Conservation (phyloP, 2,888 invertebrate species). For the Psylliodes chrysocephalus region DNA sequence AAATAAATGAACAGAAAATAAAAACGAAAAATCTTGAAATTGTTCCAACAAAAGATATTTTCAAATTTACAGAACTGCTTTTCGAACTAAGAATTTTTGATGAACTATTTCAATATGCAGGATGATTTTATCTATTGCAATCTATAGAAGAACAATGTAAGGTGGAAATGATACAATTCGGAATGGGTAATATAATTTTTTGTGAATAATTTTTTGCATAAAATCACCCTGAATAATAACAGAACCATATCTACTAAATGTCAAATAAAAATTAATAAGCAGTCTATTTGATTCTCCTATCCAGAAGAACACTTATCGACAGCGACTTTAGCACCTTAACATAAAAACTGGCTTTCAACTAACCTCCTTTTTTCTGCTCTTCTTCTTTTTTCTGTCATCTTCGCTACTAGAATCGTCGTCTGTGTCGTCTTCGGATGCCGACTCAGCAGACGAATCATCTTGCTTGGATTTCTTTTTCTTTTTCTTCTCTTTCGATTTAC, state of each 20-base stretch:
- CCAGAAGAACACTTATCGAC: neutral
- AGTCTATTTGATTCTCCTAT: slow-evolving; percentile 8
- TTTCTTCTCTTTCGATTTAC: slow-evolving; percentile 63
- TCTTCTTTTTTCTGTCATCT: slow-evolving; percentile 65
- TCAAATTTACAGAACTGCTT: neutral
- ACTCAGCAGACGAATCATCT: slow-evolving; percentile 52
- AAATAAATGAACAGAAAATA: slow-evolving; percentile 18
- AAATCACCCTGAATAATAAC: slow-evolving; percentile 29
- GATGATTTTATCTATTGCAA: no score
- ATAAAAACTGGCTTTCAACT: slow-evolving; percentile 39
- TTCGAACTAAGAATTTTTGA: neutral
- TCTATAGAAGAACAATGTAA: no score
- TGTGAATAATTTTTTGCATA: neutral
- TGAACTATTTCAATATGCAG: neutral
- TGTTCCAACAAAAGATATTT: neutral
- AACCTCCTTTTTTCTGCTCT: slow-evolving; percentile 65
- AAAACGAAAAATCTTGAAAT: slow-evolving; percentile 9
- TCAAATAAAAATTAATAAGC: slow-evolving; percentile 21
- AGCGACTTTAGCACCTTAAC: neutral
- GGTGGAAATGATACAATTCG: no score
- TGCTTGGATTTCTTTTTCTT: slow-evolving; percentile 59
- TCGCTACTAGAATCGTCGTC: slow-evolving; percentile 63
- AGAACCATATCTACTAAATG: slow-evolving; percentile 8
- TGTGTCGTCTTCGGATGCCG: slow-evolving; percentile 51
- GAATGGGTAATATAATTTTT: no score